These are phyloP conservation scores for Phocoena phocoena DNA, from an alignment of 2,113 vertebrate species.

Conservation along the genomic window DNA sequence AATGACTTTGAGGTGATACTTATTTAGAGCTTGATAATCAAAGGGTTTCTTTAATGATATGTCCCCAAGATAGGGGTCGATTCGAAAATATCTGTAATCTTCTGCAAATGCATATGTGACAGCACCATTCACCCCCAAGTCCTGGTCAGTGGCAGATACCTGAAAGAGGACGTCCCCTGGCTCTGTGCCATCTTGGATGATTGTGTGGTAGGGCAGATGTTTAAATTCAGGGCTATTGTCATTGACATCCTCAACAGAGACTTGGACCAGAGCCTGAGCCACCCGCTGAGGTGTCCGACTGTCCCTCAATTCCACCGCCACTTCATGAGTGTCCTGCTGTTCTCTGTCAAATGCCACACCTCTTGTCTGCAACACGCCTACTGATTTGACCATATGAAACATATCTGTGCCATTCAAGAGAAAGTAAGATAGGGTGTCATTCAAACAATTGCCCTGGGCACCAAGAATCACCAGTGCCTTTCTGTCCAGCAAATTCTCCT, in stretches of 20 bases:
- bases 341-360: constrained; percentile 93
- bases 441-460: constrained; percentile 88
- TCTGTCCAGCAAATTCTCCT: constrained; percentile 87
- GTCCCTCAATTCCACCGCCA: constrained; percentile 92
- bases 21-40: constrained; percentile 94
- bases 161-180: constrained; percentile 96
- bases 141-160: constrained; percentile 91
- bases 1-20: constrained; percentile 91
- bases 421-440: constrained; percentile 91
- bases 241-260: constrained; percentile 93
- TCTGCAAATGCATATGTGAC: constrained; percentile 91
- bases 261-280: constrained; percentile 88
- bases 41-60: constrained; percentile 93
- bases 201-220: constrained; percentile 91
- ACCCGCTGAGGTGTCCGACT: constrained; percentile 87
- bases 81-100: constrained; percentile 92
- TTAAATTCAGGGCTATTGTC: constrained; percentile 93
- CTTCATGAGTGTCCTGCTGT: constrained; percentile 85
- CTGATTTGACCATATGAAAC: constrained; percentile 89
- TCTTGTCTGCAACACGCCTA: constrained; percentile 92
- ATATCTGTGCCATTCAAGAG: constrained; percentile 89
- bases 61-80: constrained; percentile 94
- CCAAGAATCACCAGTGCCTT: constrained; percentile 87
- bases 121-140: constrained; percentile 89
- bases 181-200: constrained; percentile 91